These are phyloP conservation scores for Rhinoraja longicauda DNA, from an alignment of 2,797 vertebrate species.

Conservation along the genomic window DNA sequence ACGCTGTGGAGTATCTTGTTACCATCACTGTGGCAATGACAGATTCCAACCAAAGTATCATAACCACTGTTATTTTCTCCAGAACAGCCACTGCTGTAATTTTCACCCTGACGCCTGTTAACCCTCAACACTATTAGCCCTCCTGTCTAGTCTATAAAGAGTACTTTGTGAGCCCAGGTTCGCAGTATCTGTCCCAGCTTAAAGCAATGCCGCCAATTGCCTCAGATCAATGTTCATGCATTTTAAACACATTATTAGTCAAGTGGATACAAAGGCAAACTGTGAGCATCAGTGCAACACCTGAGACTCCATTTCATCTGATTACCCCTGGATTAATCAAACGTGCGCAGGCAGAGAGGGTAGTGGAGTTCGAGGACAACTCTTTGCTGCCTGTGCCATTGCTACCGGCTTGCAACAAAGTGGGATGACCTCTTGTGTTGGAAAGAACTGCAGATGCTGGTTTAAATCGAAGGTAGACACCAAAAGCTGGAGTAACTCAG, in stretches of 20 bases:
- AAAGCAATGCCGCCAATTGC: background rate
- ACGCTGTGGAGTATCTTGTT: background rate
- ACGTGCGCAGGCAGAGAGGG: background rate
- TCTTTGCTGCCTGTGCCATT: background rate
- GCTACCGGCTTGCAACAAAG: too few species aligned
- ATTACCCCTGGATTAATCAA: background rate
- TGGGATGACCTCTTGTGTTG: background rate
- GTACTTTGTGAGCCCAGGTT: background rate
- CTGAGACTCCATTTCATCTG: background rate
- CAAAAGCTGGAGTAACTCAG: too few species aligned
- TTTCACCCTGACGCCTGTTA: background rate
- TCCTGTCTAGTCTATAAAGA: too few species aligned
- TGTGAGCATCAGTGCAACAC: background rate
- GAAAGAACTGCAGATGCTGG: too few species aligned
- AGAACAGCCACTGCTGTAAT: background rate
- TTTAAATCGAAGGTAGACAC: too few species aligned
- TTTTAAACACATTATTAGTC: background rate
- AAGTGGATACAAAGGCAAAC: background rate
- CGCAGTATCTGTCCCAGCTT: background rate
- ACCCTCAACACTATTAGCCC: background rate
- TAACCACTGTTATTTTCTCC: background rate
- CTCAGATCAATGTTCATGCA: constrained; percentile 6
- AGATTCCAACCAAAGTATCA: background rate
- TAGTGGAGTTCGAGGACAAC: too few species aligned
- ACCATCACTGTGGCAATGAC: background rate